Evolutionary conservation across 2,888 invertebrate species (phyloP), one percentile per base, ranked within the genome.

Genomic region (Exephanes ischioxanthus): DNA sequence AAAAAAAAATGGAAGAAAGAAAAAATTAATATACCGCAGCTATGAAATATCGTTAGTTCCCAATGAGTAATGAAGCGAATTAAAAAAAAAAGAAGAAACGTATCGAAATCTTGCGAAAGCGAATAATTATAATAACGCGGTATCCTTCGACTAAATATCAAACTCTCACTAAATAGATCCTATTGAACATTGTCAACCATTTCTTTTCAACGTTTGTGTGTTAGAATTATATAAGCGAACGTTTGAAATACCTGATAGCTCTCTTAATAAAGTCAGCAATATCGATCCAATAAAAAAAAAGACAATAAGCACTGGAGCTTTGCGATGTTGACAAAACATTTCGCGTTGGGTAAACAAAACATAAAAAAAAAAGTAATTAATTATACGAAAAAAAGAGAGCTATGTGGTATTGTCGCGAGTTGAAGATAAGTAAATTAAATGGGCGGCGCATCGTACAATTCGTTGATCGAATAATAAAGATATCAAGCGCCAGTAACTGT

Each of bases 181-280:
- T 83, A 80, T 77, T 77, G n/a, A 89, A 88, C 84, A 91, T 91
- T 91, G 91, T 92, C 92, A 91, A 91, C 89, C 90, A 89, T 91
- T 92, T 90, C 88, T 85, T 92, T 91, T 90, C 83, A 89, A 89
- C 88, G 88, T 91, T 91, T 91, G 90, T 88, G 89, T 90, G 91
- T 91, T 91, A 92, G 91, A 87, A 76, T 77, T 68, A 67, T 67
- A 75, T 58, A 76, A 80, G 58, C 61, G 67, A 80, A 73, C 61
- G 85, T 67, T 9, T 58, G 51, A 30, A 45, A 48, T 73, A 71
- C 79, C 53, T 26, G 51, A 80, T 84, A 73, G 84, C 82, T 87
- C 80, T 80, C 84, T 79, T 75, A 37, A 7, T 30, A 72, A 73
- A 70, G 14, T 22, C 37, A 61, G 14, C 71, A 63, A 33, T 30